Evolutionary conservation across 2,797 vertebrate genomes (phyloP), one percentile per base, ranked within the genome.

Genomic region (Etheostoma perlongum): DNA sequence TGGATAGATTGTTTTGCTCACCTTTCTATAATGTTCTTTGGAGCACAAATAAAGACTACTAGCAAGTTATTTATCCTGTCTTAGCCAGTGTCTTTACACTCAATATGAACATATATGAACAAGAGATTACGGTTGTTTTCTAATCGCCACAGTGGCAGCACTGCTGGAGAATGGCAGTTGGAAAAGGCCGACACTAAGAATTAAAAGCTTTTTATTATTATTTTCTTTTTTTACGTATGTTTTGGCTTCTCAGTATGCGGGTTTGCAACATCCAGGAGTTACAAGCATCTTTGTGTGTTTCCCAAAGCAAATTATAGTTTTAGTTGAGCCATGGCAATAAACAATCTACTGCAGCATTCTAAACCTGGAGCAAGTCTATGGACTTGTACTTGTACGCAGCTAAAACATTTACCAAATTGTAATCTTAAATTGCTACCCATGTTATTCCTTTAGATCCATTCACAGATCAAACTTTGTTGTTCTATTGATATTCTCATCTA

Each of bases 41-140:
- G 36, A 33, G 3, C 5, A 48, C 40, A 40, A 42, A 44, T 42
- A 10, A 16, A 42, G 62, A 25, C 51, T 49, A 13, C 19, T 53
- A 14, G 55, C 30, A 36, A 55, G 16, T 48, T 27, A 36, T 60
- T 25, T 18, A 0, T 14, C 21, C 18, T 61, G 23, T 47, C 21
- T 64, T 6, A 12, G n/a, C 36, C 47, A 14, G 6, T 33, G 25
- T 27, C 48, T 61, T 68, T 61, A 81, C 36, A 72, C 55, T 65
- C n/a, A 57, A 61, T 46, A n/a, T 68, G 52, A 71, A 25, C 48
- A 25, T 83, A 23, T 74, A 6, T 63, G 66, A 42, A 23, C 21
- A 23, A 76, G 27, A 67, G 64, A 66, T 21, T 6, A 52, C 5
- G 13, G 70, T 82, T 64, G 25, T 72, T 77, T 69, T 70, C 73